Evolutionary conservation across 2,888 invertebrate genomes (phyloP), one percentile per base, ranked within the genome.

Genomic region (Hipparchia sbordonii): DNA sequence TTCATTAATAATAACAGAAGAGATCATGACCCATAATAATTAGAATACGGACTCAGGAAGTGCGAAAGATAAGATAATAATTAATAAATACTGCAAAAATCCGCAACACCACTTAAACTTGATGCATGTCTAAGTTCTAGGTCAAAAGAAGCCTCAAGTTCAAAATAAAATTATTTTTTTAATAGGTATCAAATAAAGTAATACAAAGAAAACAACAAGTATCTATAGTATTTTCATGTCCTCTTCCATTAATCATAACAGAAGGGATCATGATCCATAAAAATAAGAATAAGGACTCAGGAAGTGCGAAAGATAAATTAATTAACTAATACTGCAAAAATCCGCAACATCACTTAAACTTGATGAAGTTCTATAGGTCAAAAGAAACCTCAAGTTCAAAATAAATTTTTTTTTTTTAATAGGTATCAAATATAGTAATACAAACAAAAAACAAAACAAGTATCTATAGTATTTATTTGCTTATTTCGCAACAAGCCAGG

Each of bases 401-500:
- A 23, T 33, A 51, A 52, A 48, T 12, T 12, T n/a, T 10, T 39
- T 10, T 39, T 33, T 33, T 2, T 13, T 7, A 13, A 57, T 33
- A 12, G 4, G 6, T 59, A 33, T 9, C 13, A 39, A 8, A 7
- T 13, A n/a, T 59, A 8, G 23, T 57, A 68, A 68, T 59, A 3
- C 10, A 48, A 68, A 59, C 51, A 67, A 46, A 62, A 13, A 60
- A n/a, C n/a, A n/a, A n/a, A 63, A 52, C 52, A 56, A 63, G 46
- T 57, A 45, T 3, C 56, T 45, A 10, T 48, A 59, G 48, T 48
- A 54, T 23, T 52, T 61, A 48, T 48, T 33, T 48, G 57, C 59
- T 13, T 54, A 63, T 70, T 70, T 62, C 10, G 62, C 56, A 70
- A 70, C 52, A 61, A 23, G 52, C 12, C 61, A 59, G 70, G 67